Evolutionary conservation across 2,797 vertebrate genomes (phyloP).

Genomic region (Echiichthys vipera): DNA sequence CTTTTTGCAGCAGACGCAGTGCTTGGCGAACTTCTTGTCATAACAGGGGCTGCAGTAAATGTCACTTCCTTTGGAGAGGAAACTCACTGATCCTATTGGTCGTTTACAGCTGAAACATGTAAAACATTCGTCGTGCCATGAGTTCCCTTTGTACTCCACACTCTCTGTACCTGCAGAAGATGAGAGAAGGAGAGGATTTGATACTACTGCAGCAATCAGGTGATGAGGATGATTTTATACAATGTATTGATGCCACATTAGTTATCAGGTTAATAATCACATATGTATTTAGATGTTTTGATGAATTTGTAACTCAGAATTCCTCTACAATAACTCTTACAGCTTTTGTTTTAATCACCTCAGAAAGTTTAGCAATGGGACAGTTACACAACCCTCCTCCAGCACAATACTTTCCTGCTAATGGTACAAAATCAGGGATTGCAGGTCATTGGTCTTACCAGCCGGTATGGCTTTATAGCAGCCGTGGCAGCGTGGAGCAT

Average conservation of each 20-base stretch:
- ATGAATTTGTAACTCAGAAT: background rate
- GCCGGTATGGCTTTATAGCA: slow-evolving; percentile 94
- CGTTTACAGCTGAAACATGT: slow-evolving; percentile 92
- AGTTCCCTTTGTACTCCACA: slow-evolving; percentile 95
- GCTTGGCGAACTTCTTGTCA: slow-evolving; percentile 94
- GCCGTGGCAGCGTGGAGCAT: slow-evolving; percentile 91
- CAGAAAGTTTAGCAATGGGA: background rate
- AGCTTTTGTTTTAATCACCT: background rate
- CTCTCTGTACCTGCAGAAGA: slow-evolving; percentile 88
- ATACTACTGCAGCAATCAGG: background rate
- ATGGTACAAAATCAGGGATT: background rate
- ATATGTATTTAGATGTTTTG: background rate
- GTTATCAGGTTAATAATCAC: background rate
- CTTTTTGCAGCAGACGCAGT: slow-evolving; percentile 93
- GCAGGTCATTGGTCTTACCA: slow-evolving; percentile 78
- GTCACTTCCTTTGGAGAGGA: slow-evolving; percentile 93
- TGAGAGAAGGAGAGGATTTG: background rate
- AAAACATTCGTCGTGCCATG: slow-evolving; percentile 98
- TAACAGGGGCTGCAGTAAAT: slow-evolving; percentile 94
- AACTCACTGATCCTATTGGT: slow-evolving; percentile 93
- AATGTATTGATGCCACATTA: too few relatives aligned
- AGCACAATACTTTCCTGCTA: background rate
- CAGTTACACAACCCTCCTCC: background rate
- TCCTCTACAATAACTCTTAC: background rate
- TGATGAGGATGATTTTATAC: too few relatives aligned